Evolutionary conservation across 2,113 vertebrate species (phyloP), one percentile per base, ranked within the genome.

Genomic region (Chionis minor): DNA sequence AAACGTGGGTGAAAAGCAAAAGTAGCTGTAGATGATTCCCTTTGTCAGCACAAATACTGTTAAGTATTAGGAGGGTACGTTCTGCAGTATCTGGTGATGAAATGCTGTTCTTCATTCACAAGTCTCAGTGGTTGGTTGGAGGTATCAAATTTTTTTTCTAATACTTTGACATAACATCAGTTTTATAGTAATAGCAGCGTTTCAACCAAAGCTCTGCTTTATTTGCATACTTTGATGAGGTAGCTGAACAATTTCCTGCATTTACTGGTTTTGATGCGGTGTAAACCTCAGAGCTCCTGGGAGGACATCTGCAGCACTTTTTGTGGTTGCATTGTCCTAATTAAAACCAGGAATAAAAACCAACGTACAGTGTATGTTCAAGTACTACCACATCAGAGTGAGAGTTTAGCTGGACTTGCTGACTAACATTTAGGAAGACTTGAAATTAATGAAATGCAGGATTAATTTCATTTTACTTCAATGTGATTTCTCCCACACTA

Each of bases 291-390:
- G 52, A 59, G 47, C 32, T 59, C 70, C 19, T 81, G 58, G 63
- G 69, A 77, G 51, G 32, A 44, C 30, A 44, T 65, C 66, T 77
- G 30, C 2, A 3, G 47, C 44, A 27, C 33, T 52, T 65, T 9
- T 44, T 74, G 18, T 52, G 44, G 71, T 81, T 90, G 52, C 44
- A 81, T 81, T 92, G n/a, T 88, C 40, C 42, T 85, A 33, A 63
- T 86, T 75, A 79, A 91, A 77, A 93, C 26, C 11, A 44, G 18
- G 21, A 78, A 6, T 81, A 19, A 63, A 92, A 75, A 33, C 1
- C 26, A 81, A 14, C 2, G 12, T 2, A 2, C 22, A 75, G 20
- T 0, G 0, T 26, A 10, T 28, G 19, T 61, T 86, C 2, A 3
- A 40, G n/a, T 66, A 66, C 17, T 45, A 12, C 30, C 88, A 44